Evolutionary conservation across 1,140 invertebrate genomes (phyloP), one percentile per base, ranked within the genome.

Genomic region (Drosophila ogumai): DNA sequence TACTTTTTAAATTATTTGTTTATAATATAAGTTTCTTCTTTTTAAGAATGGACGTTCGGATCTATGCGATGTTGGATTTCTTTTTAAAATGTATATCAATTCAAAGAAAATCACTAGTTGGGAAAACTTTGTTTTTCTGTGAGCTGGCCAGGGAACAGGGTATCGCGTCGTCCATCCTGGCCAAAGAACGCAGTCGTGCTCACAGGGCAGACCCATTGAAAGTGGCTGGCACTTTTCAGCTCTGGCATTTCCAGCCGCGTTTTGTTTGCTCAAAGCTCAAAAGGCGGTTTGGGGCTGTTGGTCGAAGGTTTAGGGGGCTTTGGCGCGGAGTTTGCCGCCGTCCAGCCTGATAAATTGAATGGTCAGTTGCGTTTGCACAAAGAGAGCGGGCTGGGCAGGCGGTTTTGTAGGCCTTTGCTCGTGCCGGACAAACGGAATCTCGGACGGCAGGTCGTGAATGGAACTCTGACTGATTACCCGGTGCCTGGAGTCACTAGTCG

Each of bases 261-360:
- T 85, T 90, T 90, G 81, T 90, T 88, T 90, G 85, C 81, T 55
- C 74, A 90, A 74, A 84, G 84, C 61, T 77, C 61, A 68, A 81
- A 86, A 81, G 63, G 63, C 66, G 58, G 61, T 49, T 61, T 59
- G 52, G 75, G 34, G 34, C 38, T n/a, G 31, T 22, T 25, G 47
- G 10, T 25, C 15, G 55, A 36, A 25, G 40, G 32, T 36, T 44
- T 34, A 43, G 19, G 52, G 61, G 57, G 10, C 38, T 69, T 36
- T 19, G 50, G 19, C 44, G 19, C 41, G 31, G 36, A 40, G 32
- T 15, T 31, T 28, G 41, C 50, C 65, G 50, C 57, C 69, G 77
- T 66, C 77, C 77, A 88, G 85, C 81, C 81, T 90, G 85, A 90
- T 90, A 88, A 90, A 90, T 90, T 81, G 78, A 90, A 90, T 84